These are phyloP conservation scores for Aptenodytes forsteri DNA, from an alignment of 2,113 vertebrate genomes.

Conservation along the genomic window DNA sequence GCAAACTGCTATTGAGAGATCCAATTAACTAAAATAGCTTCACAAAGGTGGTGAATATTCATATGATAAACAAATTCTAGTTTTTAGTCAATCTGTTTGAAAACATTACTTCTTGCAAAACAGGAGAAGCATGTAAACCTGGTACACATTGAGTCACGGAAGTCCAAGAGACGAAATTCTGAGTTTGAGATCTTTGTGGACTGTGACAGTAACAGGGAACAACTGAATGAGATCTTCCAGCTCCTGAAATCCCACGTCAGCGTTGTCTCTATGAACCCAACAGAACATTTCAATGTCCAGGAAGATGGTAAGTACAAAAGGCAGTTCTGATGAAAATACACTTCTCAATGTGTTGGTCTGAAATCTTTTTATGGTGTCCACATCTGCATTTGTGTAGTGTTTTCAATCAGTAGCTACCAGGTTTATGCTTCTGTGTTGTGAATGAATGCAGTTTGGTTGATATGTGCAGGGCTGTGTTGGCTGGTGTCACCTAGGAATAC, in stretches of 20 bases:
- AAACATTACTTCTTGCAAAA: background rate
- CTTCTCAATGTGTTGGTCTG: background rate
- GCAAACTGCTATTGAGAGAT: background rate
- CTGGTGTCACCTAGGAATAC: background rate
- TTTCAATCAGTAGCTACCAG: background rate
- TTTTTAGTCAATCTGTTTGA: background rate
- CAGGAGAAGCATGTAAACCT: constrained; percentile 96
- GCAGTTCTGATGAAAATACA: background rate
- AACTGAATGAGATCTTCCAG: constrained; percentile 91
- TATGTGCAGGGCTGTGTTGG: fast-evolving
- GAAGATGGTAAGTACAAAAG: constrained; percentile 77
- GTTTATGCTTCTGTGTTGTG: background rate
- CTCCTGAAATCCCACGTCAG: constrained; percentile 88
- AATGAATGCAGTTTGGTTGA: background rate
- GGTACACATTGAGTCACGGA: constrained; percentile 94
- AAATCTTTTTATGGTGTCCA: background rate
- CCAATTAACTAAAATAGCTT: background rate
- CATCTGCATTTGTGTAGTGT: background rate
- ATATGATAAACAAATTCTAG: background rate
- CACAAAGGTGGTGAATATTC: background rate
- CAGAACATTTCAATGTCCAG: constrained; percentile 79
- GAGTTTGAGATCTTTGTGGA: constrained; percentile 97
- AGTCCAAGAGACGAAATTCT: constrained; percentile 91
- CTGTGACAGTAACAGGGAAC: constrained; percentile 92
- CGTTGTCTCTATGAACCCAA: constrained; percentile 82